These are phyloP conservation scores for Drosophila simulans DNA, from an alignment of 1,140 invertebrate species.

Conservation along the genomic window DNA sequence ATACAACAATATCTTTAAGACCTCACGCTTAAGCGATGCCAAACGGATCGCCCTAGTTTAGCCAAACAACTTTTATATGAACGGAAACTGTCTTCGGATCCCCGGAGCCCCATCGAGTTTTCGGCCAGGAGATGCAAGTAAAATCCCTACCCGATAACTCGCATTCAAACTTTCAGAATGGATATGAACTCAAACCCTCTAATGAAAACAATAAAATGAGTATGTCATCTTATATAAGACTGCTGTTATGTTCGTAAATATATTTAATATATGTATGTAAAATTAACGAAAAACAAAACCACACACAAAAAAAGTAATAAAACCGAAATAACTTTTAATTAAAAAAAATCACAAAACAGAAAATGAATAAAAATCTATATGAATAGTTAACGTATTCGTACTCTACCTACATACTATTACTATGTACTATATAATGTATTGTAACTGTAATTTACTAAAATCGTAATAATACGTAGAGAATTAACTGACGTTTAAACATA, in stretches of 20 bases:
- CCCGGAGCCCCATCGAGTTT: constrained; percentile 31
- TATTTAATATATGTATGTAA: constrained; percentile 80
- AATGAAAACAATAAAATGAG: constrained; percentile 80
- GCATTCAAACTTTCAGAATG: constrained; percentile 39
- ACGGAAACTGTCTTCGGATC: constrained; percentile 31
- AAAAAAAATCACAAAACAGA: constrained; percentile 43
- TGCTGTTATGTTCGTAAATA: constrained; percentile 85
- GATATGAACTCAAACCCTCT: constrained; percentile 71
- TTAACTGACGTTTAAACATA: constrained; percentile 57
- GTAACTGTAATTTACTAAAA: constrained; percentile 71
- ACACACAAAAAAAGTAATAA: constrained; percentile 43
- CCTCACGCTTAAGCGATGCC: constrained; percentile 64
- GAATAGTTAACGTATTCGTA: constrained; percentile 67
- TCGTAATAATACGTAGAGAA: constrained; percentile 71
- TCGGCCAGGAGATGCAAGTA: neutral
- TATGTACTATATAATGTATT: constrained; percentile 69
- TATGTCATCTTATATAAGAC: constrained; percentile 84
- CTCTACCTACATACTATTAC: constrained; percentile 65
- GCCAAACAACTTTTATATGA: constrained; percentile 70
- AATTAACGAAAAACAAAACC: constrained; percentile 71
- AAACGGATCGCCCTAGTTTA: constrained; percentile 56
- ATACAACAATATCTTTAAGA: constrained; percentile 68
- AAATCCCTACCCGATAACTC: constrained; percentile 5
- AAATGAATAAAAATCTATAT: constrained; percentile 48
- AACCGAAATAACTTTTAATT: constrained; percentile 39